Evolutionary conservation across 2,888 invertebrate species (phyloP).

Genomic region (Magallana nippona): DNA sequence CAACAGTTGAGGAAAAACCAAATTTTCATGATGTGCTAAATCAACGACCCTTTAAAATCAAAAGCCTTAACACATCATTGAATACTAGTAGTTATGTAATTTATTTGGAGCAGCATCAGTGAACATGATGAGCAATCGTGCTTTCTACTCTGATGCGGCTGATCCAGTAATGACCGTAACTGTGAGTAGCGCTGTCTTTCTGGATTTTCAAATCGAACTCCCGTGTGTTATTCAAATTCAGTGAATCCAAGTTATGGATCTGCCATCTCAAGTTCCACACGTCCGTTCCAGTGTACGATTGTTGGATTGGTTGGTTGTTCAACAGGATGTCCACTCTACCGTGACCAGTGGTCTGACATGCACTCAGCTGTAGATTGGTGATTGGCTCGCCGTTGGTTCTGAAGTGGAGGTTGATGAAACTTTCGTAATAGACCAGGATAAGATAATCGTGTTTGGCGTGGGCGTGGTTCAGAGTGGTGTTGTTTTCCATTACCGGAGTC

Average conservation of each 20-base stretch:
- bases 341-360: slow-evolving; percentile 11
- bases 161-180: slow-evolving; percentile 9
- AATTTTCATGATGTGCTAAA: too few species aligned
- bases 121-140: neutral
- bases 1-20: too few species aligned
- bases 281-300: slow-evolving; percentile 2
- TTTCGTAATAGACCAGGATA: neutral
- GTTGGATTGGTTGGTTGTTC: neutral
- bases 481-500: slow-evolving; percentile 13
- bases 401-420: slow-evolving; percentile 3
- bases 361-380: neutral
- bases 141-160: slow-evolving; percentile 16
- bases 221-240: neutral
- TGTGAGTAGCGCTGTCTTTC: slow-evolving; percentile 3
- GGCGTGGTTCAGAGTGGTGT: slow-evolving; percentile 1
- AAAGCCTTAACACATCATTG: too few species aligned
- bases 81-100: too few species aligned
- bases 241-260: slow-evolving; percentile 5
- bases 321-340: slow-evolving; percentile 12
- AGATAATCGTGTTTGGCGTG: slow-evolving; percentile 18
- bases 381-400: neutral
- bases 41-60: too few species aligned
- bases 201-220: neutral
- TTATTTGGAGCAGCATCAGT: neutral
- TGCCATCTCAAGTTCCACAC: slow-evolving; percentile 19